These are phyloP conservation scores for Atherinomorus stipes DNA, from an alignment of 2,113 vertebrate genomes.

Conservation along the genomic window DNA sequence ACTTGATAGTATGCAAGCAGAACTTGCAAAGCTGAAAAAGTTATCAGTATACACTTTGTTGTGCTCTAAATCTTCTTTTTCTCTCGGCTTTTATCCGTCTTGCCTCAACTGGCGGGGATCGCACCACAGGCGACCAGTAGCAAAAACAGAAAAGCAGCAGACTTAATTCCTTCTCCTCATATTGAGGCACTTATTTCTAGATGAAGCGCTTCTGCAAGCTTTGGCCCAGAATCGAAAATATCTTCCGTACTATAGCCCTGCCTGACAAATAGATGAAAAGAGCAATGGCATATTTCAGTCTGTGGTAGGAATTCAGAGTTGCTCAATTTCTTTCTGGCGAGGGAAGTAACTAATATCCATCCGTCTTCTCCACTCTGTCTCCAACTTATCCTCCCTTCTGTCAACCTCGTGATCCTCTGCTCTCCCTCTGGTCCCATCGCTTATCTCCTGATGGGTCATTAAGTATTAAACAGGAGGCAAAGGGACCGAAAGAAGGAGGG, in stretches of 20 bases:
- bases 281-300: conserved; percentile 32
- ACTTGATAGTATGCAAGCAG: not conserved
- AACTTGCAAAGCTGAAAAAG: conserved; percentile 13
- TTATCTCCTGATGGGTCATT: conserved; percentile 63
- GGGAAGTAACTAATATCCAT: conserved; percentile 14
- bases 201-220: conserved; percentile 41
- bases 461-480: conserved; percentile 62
- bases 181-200: conserved; percentile 45
- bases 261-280: conserved; percentile 42
- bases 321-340: conserved; percentile 20
- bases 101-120: conserved; percentile 23
- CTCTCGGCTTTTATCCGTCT: conserved; percentile 8
- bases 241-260: conserved; percentile 17
- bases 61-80: conserved; percentile 20
- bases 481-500: conserved; percentile 6
- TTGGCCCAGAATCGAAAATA: conserved; percentile 40
- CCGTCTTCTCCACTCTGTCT: conserved; percentile 17
- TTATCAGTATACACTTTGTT: conserved; percentile 9
- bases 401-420: conserved; percentile 37
- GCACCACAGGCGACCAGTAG: conserved; percentile 23
- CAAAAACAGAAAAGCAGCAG: conserved; percentile 15
- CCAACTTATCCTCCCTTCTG: conserved; percentile 16
- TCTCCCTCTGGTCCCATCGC: conserved; percentile 58
- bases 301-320: conserved; percentile 38
- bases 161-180: conserved; percentile 11